These are phyloP conservation scores for Phortica variegata DNA, from an alignment of 1,140 invertebrate genomes.

Conservation along the genomic window DNA sequence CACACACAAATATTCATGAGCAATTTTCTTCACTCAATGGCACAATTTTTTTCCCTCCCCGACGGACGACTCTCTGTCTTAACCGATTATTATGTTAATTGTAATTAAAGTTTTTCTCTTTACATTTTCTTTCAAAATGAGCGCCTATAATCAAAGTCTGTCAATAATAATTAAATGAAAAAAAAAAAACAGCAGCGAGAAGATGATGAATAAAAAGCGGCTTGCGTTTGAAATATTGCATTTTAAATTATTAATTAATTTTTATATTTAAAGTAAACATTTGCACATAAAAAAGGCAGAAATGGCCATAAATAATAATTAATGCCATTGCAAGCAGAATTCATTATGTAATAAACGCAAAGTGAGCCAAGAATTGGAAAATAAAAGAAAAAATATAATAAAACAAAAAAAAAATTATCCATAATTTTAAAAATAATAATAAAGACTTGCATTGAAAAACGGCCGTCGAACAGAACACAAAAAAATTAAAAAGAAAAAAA, in stretches of 20 bases:
- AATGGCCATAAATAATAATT: constrained; percentile 47
- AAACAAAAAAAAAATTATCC: constrained; percentile 2
- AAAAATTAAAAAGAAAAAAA: constrained; percentile 16
- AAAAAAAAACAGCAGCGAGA: too few species aligned
- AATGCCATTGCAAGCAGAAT: constrained; percentile 23
- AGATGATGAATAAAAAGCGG: too few species aligned
- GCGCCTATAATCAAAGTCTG: too few species aligned
- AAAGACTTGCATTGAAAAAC: too few species aligned
- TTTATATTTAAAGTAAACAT: constrained; percentile 15
- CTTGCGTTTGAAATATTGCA: constrained; percentile 11
- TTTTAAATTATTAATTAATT: constrained; percentile 38
- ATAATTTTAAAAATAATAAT: constrained; percentile 20
- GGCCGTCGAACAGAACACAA: neutral
- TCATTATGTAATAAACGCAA: constrained; percentile 6
- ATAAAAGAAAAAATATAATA: constrained; percentile 3
- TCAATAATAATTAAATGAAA: too few species aligned
- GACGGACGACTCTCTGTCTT: too few species aligned
- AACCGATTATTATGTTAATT: too few species aligned
- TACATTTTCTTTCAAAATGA: too few species aligned
- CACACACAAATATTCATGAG: too few species aligned
- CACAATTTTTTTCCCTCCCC: too few species aligned
- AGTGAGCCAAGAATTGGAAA: constrained; percentile 4
- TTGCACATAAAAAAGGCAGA: constrained; percentile 26
- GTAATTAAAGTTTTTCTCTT: too few species aligned
- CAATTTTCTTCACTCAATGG: too few species aligned